Conservation (phyloP, 2,888 invertebrate species). For the Pharmacophagus antenor region DNA sequence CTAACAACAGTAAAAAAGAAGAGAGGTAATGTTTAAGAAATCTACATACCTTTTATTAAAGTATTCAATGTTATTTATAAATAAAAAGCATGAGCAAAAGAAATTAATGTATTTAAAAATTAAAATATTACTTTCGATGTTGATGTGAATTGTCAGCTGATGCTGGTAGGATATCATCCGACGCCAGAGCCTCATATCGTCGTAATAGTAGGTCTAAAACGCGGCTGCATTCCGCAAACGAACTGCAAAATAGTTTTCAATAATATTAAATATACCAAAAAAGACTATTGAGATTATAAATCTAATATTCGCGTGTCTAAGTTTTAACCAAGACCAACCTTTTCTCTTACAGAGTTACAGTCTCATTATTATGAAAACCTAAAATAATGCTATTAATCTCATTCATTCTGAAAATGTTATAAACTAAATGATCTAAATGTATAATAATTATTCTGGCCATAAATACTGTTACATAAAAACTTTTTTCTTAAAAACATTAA, state of each 20-base stretch:
- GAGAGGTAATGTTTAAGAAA: neutral
- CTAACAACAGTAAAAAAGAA: conserved; percentile 56
- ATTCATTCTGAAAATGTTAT: too few species aligned
- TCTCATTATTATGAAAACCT: too few species aligned
- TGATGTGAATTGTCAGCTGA: conserved; percentile 82
- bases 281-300: neutral
- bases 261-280: neutral
- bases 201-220: conserved; percentile 91
- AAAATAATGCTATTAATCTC: too few species aligned
- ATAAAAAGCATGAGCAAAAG: conserved; percentile 17
- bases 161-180: conserved; percentile 75
- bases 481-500: too few species aligned
- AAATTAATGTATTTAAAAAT: conserved; percentile 1
- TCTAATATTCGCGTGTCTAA: too few species aligned
- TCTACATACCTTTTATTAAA: neutral
- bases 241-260: conserved; percentile 50
- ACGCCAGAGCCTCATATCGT: conserved; percentile 86
- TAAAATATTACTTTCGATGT: conserved; percentile 83
- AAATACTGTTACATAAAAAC: too few species aligned
- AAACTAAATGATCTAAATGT: too few species aligned
- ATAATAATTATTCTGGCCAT: too few species aligned
- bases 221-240: conserved; percentile 92
- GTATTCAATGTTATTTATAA: neutral
- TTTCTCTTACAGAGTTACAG: too few species aligned
- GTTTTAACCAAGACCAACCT: too few species aligned